These are phyloP conservation scores for Huso huso DNA, from an alignment of 2,797 vertebrate genomes.

Conservation along the genomic window DNA sequence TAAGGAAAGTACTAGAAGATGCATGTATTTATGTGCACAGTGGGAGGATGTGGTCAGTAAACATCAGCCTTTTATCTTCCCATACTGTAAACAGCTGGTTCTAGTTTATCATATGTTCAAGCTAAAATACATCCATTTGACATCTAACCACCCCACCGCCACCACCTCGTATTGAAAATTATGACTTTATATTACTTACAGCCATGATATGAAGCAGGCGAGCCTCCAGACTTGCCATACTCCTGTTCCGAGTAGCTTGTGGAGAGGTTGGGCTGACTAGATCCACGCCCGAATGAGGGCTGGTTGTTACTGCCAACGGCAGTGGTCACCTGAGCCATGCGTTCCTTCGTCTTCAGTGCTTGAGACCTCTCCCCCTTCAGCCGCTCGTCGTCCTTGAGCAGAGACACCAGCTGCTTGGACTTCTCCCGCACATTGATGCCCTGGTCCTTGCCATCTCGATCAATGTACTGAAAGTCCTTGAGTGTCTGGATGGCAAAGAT, in stretches of 20 bases:
- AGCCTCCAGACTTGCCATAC: slow-evolving; percentile 88
- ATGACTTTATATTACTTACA: slow-evolving; percentile 68
- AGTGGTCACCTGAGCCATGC: slow-evolving; percentile 78
- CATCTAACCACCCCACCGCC: no score
- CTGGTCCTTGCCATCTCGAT: slow-evolving; percentile 95
- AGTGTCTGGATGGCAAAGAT: slow-evolving; percentile 89
- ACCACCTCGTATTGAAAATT: no score
- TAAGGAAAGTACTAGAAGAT: no score
- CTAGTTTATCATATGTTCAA: no score
- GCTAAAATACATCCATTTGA: no score
- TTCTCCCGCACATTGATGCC: slow-evolving; percentile 91
- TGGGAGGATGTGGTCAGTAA: no score
- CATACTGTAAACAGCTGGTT: no score
- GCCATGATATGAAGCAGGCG: slow-evolving; percentile 93
- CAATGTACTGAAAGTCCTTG: slow-evolving; percentile 86
- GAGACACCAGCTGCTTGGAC: slow-evolving; percentile 83
- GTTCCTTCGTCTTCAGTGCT: slow-evolving; percentile 92
- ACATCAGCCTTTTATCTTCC: no score
- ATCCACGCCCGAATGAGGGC: slow-evolving; percentile 84
- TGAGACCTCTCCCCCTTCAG: slow-evolving; percentile 86
- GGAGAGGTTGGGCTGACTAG: slow-evolving; percentile 94
- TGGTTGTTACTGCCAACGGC: slow-evolving; percentile 71
- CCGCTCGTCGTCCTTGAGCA: slow-evolving; percentile 85
- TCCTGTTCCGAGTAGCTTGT: slow-evolving; percentile 88
- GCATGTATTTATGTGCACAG: no score